These are phyloP conservation scores for Alectura lathami DNA, from an alignment of 2,113 vertebrate species.

Conservation along the genomic window DNA sequence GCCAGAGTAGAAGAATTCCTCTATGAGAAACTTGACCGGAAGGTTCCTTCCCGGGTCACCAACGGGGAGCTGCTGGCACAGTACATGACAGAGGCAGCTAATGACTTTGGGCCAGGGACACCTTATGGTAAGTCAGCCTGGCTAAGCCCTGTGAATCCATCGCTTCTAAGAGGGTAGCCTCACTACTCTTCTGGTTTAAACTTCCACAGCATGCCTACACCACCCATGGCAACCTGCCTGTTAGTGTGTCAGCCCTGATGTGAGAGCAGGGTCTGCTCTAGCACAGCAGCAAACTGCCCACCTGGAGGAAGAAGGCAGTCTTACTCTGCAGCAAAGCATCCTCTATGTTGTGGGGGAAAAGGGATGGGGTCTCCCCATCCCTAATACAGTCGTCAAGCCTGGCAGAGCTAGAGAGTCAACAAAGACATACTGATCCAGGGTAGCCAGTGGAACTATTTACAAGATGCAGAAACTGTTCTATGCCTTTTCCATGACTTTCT, in stretches of 20 bases:
- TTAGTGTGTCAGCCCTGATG: neutral
- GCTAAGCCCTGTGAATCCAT: neutral
- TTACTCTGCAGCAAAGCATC: neutral
- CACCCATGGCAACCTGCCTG: neutral
- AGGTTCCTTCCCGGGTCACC: constrained; percentile 88
- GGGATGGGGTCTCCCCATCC: neutral
- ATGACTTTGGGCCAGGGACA: constrained; percentile 85
- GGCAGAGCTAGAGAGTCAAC: neutral
- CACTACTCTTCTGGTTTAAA: neutral
- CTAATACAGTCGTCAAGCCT: neutral
- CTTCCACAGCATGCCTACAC: neutral
- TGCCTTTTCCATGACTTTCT: neutral
- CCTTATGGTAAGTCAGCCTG: constrained; percentile 85
- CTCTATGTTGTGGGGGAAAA: neutral
- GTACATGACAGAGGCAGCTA: constrained; percentile 90
- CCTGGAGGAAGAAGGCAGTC: neutral
- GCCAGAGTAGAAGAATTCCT: constrained; percentile 95
- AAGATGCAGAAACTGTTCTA: neutral
- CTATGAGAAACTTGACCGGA: constrained; percentile 94
- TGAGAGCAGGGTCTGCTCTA: neutral
- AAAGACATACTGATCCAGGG: neutral
- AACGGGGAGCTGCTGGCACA: constrained; percentile 91
- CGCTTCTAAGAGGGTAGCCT: neutral
- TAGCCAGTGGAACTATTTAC: neutral
- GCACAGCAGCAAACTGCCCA: neutral